Evolutionary conservation across 2,113 vertebrate genomes (phyloP).

Genomic region (Chrysochloris asiatica): DNA sequence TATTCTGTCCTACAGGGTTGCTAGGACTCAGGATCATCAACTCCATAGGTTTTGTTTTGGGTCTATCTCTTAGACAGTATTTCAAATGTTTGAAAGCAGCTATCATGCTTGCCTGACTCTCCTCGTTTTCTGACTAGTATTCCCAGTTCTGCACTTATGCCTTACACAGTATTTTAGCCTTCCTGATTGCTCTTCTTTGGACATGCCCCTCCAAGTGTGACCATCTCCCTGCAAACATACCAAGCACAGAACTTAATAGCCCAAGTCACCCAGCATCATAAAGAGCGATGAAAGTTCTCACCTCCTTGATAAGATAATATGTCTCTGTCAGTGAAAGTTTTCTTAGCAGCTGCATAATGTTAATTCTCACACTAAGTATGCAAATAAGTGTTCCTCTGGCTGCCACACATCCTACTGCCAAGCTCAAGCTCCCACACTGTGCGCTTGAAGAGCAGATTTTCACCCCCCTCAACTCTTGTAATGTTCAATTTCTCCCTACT

Average conservation of each 20-base stretch:
- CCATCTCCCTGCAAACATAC: slow-evolving; percentile 12
- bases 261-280: not conserved
- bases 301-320: not conserved
- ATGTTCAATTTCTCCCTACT: too few relatives aligned
- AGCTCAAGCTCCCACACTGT: slow-evolving; percentile 3
- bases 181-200: not conserved
- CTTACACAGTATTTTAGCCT: not conserved
- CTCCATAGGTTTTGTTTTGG: not conserved
- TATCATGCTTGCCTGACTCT: not conserved
- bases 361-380: not conserved
- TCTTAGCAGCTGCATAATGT: not conserved
- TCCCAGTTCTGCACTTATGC: not conserved
- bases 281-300: not conserved
- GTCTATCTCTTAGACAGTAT: not conserved
- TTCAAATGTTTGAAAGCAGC: slow-evolving; percentile 1
- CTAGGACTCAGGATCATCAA: not conserved
- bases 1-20: not conserved
- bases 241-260: not conserved
- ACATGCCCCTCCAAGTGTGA: not conserved
- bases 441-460: too few relatives aligned
- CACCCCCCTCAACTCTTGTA: too few relatives aligned
- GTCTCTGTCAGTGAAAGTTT: slow-evolving; percentile 16
- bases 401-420: slow-evolving; percentile 2
- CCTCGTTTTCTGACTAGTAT: not conserved
- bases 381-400: not conserved